These are phyloP conservation scores for Acronicta leporina DNA, from an alignment of 2,888 invertebrate species.

Conservation along the genomic window DNA sequence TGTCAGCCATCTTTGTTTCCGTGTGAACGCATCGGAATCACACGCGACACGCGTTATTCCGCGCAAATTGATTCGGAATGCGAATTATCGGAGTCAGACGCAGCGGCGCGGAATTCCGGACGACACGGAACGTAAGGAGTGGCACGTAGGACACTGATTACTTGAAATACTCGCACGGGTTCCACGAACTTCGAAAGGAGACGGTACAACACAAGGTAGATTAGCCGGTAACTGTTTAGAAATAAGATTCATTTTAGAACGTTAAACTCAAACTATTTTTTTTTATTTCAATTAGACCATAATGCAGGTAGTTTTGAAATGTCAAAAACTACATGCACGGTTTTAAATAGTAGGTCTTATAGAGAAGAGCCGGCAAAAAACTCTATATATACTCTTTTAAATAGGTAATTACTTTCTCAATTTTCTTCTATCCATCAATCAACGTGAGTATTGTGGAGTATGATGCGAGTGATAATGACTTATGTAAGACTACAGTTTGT, in stretches of 20 bases:
- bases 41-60: constrained; percentile 40
- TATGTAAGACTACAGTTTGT: no score
- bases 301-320: no score
- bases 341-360: no score
- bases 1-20: constrained; percentile 9
- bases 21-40: constrained; percentile 7
- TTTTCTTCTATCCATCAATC: no score
- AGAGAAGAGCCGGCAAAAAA: no score
- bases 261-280: no score
- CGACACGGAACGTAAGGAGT: constrained; percentile 33
- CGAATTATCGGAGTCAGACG: constrained; percentile 45
- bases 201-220: neutral
- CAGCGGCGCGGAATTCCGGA: constrained; percentile 47
- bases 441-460: no score
- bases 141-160: constrained; percentile 40
- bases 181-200: constrained; percentile 4
- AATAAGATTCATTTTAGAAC: neutral
- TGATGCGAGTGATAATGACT: no score
- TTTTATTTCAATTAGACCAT: no score
- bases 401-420: no score
- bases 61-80: constrained; percentile 46
- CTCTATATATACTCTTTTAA: no score
- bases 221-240: neutral
- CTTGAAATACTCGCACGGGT: constrained; percentile 18
- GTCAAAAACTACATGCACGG: no score